Evolutionary conservation across 2,797 vertebrate genomes (phyloP), one percentile per base, ranked within the genome.

Genomic region (Eurystomus glaucurus): DNA sequence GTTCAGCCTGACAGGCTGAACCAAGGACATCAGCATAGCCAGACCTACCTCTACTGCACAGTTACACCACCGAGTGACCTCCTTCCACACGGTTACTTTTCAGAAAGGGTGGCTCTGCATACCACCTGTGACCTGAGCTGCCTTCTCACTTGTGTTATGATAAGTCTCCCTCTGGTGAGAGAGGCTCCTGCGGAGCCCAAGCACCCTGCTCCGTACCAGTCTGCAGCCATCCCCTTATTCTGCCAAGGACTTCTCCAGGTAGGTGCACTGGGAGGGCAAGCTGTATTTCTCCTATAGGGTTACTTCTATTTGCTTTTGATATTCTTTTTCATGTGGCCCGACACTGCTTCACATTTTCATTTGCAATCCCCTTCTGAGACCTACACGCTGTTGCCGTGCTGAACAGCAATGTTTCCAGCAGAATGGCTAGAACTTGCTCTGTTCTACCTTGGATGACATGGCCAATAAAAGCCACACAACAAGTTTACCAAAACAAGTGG

Each of bases 111-210:
- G 33, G 48, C 70, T 26, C 54, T 10, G 8, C 1, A 2, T 22
- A 5, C 19, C 46, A 3, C 62, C 3, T 14, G 37, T 8, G 33
- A 41, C 29, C 33, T 0, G 16, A 16, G 66, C 46, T n/a, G 48
- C 55, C 12, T 11, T 28, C 54, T 33, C 19, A 2, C 45, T 33
- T 29, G 9, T 8, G 0, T 26, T 26, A 33, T 11, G 18, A 1
- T 28, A 11, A 2, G 43, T 21, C 21, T 57, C 33, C 39, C 28
- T 22, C 19, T 9, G 33, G 28, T 1, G 8, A 65, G 70, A 57
- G 60, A 4, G 3, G 2, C 19, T 54, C 35, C 5, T 2, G 60
- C 33, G 39, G 12, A 48, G 71, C 25, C 71, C 45, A 21, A 10
- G 25, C 15, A 18, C 45, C 26, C 71, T 21, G 18, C 37, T 35